Evolutionary conservation across 2,888 invertebrate genomes (phyloP).

Genomic region (Pseudanteris insignis): DNA sequence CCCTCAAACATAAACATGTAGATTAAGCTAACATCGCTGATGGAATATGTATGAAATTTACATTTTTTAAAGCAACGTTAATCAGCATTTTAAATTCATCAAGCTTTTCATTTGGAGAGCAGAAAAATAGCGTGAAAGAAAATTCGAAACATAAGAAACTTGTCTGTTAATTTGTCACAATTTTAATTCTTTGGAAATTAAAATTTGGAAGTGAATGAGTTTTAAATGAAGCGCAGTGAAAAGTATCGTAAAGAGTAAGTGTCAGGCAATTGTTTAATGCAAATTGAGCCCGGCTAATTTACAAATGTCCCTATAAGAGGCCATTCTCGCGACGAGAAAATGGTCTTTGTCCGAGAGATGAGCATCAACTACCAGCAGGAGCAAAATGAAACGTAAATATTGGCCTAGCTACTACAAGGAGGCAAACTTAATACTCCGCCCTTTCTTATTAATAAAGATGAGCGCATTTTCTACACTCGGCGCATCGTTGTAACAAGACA

Average conservation of each 20-base stretch:
- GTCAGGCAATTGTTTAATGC: slow-evolving; percentile 11
- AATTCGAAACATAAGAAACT: no score
- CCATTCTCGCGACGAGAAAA: slow-evolving; percentile 20
- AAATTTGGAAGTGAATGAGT: no score
- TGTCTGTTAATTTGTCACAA: no score
- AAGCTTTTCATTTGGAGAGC: no score
- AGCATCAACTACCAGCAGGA: slow-evolving; percentile 48
- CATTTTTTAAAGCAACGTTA: slow-evolving; percentile 35
- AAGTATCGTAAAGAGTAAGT: no score
- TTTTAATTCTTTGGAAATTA: no score
- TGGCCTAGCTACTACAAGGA: slow-evolving; percentile 50
- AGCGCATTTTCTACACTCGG: slow-evolving; percentile 51
- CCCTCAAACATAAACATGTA: slow-evolving; percentile 28
- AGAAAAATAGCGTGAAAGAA: no score
- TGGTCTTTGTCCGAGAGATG: slow-evolving; percentile 37
- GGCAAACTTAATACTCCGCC: slow-evolving; percentile 53
- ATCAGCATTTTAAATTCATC: no score
- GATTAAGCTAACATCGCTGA: slow-evolving; percentile 24
- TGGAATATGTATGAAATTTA: slow-evolving; percentile 34
- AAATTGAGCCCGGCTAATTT: slow-evolving; percentile 15
- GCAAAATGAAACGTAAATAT: slow-evolving; percentile 61
- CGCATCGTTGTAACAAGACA: slow-evolving; percentile 45
- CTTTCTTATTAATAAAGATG: slow-evolving; percentile 58
- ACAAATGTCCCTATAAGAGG: slow-evolving; percentile 10
- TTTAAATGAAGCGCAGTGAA: no score